A percentile compares a stretch with the other conserved stretches of the same genome.
phyloP scores from a whole-genome alignment of 2,113 vertebrate genomes.

The Amblyopsis rosae region DNA sequence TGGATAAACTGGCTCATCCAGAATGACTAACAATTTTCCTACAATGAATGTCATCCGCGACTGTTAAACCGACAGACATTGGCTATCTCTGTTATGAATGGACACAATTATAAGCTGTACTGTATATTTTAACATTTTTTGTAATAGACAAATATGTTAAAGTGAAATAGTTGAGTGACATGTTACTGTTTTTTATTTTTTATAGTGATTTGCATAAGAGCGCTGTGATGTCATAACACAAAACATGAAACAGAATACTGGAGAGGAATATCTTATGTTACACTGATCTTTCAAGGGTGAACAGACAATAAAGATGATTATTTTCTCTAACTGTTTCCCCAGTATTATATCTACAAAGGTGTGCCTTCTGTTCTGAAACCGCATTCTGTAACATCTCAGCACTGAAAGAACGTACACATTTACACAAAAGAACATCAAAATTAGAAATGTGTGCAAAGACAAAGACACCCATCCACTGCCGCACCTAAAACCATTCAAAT shows the following conservation, averaged over 20 bases:
- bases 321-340: slow-evolving; percentile 39
- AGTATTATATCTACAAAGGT: neutral
- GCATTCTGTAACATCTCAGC: neutral
- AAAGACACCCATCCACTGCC: slow-evolving; percentile 13
- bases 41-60: neutral
- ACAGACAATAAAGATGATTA: slow-evolving; percentile 41
- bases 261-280: slow-evolving; percentile 1
- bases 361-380: neutral
- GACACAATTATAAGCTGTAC: neutral
- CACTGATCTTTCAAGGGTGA: slow-evolving; percentile 1
- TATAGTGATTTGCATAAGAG: slow-evolving; percentile 12
- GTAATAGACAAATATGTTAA: too few species aligned
- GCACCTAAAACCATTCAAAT: slow-evolving; percentile 19
- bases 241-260: neutral
- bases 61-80: neutral
- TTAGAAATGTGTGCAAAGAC: slow-evolving; percentile 55
- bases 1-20: slow-evolving; percentile 69
- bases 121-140: neutral
- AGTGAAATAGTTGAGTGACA: too few species aligned
- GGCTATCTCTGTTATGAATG: slow-evolving; percentile 9
- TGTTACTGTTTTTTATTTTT: neutral
- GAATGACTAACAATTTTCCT: slow-evolving; percentile 24
- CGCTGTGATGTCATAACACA: neutral
- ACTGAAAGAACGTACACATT: neutral
- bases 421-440: slow-evolving; percentile 19